phyloP scores from a whole-genome alignment of 2,113 vertebrate species.

The Columbina picui region DNA sequence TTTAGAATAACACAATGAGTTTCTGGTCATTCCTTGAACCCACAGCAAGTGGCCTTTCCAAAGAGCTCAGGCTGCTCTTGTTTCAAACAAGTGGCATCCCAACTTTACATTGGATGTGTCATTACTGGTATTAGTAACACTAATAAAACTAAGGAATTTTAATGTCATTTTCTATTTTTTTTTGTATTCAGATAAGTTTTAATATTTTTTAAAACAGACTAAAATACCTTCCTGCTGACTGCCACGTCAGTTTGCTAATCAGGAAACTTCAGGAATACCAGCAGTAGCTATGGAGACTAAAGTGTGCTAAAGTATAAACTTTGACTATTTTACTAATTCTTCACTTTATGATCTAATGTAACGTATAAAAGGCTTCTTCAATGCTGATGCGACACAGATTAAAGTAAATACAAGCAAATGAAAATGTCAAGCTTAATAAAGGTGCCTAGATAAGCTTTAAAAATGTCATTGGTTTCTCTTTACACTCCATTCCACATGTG shows the following conservation, averaged over 20 bases:
- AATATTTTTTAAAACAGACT: background rate
- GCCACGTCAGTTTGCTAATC: background rate
- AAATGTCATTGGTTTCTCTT: slow-evolving; percentile 53
- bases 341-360: background rate
- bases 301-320: background rate
- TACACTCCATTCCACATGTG: background rate
- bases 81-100: background rate
- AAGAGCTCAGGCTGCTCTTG: background rate
- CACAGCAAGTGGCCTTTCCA: background rate
- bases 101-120: background rate
- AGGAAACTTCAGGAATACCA: background rate
- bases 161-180: background rate
- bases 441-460: slow-evolving; percentile 7
- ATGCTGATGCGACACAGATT: background rate
- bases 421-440: slow-evolving; percentile 35
- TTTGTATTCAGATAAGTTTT: background rate
- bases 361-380: background rate
- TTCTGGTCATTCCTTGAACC: background rate
- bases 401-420: slow-evolving; percentile 2
- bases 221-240: background rate
- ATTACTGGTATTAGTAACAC: background rate
- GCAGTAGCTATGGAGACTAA: background rate
- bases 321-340: background rate
- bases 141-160: background rate
- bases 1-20: background rate